Evolutionary conservation across 2,888 invertebrate genomes (phyloP).

Genomic region (Apotomis capreana): DNA sequence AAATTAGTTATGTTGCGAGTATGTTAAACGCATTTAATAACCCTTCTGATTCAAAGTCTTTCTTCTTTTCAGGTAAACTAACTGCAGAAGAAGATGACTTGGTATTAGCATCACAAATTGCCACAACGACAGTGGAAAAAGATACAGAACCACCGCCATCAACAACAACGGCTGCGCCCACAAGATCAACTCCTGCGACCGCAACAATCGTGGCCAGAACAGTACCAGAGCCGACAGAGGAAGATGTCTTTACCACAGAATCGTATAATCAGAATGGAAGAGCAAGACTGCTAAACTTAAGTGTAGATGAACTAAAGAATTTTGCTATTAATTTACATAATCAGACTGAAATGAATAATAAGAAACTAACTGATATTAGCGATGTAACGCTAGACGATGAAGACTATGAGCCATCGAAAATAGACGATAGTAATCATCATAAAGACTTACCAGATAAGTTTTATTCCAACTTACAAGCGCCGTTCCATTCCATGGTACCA

Average conservation of each 20-base stretch:
- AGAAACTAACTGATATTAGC: constrained; percentile 85
- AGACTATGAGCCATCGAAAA: constrained; percentile 71
- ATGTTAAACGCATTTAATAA: not conserved
- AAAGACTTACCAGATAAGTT: constrained; percentile 71
- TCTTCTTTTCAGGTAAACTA: constrained; percentile 68
- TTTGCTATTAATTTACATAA: constrained; percentile 75
- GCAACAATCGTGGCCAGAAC: constrained; percentile 50
- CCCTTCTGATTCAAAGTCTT: constrained; percentile 10
- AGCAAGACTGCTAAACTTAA: constrained; percentile 69
- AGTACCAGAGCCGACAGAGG: constrained; percentile 51
- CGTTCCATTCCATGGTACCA: constrained; percentile 65
- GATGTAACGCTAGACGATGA: constrained; percentile 89
- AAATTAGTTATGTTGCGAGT: no score
- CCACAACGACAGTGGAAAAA: constrained; percentile 42
- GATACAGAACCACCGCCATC: constrained; percentile 44
- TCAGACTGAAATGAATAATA: constrained; percentile 62
- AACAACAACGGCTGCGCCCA: constrained; percentile 47
- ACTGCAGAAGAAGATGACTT: constrained; percentile 67
- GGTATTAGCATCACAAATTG: constrained; percentile 45
- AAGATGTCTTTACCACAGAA: constrained; percentile 49
- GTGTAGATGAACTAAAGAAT: constrained; percentile 74
- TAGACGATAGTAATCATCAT: constrained; percentile 54
- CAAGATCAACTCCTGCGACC: constrained; percentile 49
- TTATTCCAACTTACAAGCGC: constrained; percentile 71
- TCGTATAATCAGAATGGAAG: constrained; percentile 56